Evolutionary conservation across 2,888 invertebrate genomes (phyloP).

Genomic region (Anorthoa munda): DNA sequence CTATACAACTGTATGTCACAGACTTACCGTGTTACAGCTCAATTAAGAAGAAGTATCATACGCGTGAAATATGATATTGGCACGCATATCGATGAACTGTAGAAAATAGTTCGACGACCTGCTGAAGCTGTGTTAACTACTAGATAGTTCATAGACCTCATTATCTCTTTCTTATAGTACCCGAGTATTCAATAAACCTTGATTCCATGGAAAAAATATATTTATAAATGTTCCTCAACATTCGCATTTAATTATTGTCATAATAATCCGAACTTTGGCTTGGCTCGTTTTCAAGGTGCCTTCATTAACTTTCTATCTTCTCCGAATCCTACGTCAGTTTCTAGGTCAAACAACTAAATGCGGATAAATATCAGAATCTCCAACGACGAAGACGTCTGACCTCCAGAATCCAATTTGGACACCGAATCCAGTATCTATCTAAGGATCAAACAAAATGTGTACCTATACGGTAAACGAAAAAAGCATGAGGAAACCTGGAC

Average conservation of each 20-base stretch:
- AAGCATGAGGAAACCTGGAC: neutral
- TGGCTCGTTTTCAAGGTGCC: neutral
- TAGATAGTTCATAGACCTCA: neutral
- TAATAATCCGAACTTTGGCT: too few relatives aligned
- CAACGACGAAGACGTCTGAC: neutral
- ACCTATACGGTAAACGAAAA: neutral
- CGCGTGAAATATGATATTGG: conserved; percentile 27
- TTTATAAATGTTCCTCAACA: too few relatives aligned
- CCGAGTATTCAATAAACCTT: neutral
- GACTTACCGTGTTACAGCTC: conserved; percentile 31
- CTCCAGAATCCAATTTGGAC: conserved; percentile 18
- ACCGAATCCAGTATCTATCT: conserved; percentile 17
- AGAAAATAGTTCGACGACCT: conserved; percentile 39
- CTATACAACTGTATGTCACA: conserved; percentile 1
- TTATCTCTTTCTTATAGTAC: neutral
- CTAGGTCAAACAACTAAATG: conserved; percentile 9
- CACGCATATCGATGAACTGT: conserved; percentile 1
- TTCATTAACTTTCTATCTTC: neutral
- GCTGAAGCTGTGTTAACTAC: too few relatives aligned
- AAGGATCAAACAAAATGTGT: neutral
- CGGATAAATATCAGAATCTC: neutral
- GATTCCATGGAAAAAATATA: neutral
- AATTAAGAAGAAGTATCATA: conserved; percentile 24
- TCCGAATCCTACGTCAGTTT: neutral
- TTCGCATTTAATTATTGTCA: neutral